Base-by-base conservation (phyloP, 2,113 vertebrate genomes). In the Periophthalmodon schlosseri region DNA sequence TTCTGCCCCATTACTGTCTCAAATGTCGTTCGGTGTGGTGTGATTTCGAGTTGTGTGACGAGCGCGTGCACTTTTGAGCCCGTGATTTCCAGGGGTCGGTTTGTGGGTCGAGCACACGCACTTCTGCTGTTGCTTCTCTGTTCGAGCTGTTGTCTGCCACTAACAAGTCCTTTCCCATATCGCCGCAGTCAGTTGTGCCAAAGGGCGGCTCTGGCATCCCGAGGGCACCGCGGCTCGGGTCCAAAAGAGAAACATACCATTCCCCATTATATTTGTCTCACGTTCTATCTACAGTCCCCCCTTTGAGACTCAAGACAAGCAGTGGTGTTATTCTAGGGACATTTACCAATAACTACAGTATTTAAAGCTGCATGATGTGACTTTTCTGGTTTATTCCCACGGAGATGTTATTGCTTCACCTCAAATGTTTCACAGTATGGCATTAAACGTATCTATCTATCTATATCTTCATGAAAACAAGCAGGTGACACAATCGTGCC, bases 181-280 rank as follows among this genome's bases (percentile, higher is more conserved):
- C 4, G 7, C 8, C 63, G 39, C 57, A 70, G 68, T 75, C 69
- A 10, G 52, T 33, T 20, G 2, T 36, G 23, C 39, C 69, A 39
- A 23, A 68, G 58, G 76, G 69, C 71, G 57, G 36, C 69, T 69
- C 4, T 77, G 74, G 60, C 52, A 56, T 72, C 60, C 47, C n/a
- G 39, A 39, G 79, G 39, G 47, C 44, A 46, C 46, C 66, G 49
- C 58, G 47, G 71, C 36, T 2, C 9, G 9, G 34, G 64, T 85
- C 72, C 68, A 73, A 69, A 80, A 44, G 1, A 58, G 24, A 67
- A 60, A 28, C 75, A 76, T 39, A 63, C 11, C 0, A 70, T 74
- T 83, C 79, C 68, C 73, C 71, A 75, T 73, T 73, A 60, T 75
- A 80, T 68, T 28, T 67, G 54, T 68, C 76, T 24, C 80, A 73